Evolutionary conservation across 1,140 invertebrate species (phyloP).

Genomic region (Solenopsis fugax): DNA sequence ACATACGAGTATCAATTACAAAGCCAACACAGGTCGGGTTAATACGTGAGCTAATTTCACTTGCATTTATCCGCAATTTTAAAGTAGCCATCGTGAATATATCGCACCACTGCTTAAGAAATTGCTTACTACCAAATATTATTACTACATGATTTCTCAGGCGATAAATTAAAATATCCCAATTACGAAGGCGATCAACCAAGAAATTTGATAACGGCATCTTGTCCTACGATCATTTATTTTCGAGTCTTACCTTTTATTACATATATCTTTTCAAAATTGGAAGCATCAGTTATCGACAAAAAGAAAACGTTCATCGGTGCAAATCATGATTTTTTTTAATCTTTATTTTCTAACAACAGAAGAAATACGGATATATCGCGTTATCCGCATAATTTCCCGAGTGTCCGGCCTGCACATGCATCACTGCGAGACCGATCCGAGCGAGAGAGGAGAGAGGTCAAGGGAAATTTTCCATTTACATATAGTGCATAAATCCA

Average conservation of each 20-base stretch:
- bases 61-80: conserved; percentile 50
- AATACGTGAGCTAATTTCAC: conserved; percentile 61
- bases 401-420: conserved; percentile 59
- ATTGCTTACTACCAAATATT: conserved; percentile 35
- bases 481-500: not conserved
- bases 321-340: conserved; percentile 7
- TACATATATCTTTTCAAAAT: not conserved
- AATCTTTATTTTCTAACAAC: conserved; percentile 60
- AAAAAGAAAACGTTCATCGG: conserved; percentile 27
- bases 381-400: conserved; percentile 74
- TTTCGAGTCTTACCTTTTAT: conserved; percentile 16
- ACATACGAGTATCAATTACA: conserved; percentile 59
- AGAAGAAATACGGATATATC: conserved; percentile 68
- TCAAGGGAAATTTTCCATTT: conserved; percentile 53
- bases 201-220: conserved; percentile 57
- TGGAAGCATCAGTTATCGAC: conserved; percentile 24
- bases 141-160: conserved; percentile 24
- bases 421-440: not conserved
- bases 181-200: conserved; percentile 48
- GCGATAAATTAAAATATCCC: conserved; percentile 50
- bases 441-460: conserved; percentile 6
- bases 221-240: conserved; percentile 13
- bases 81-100: conserved; percentile 29
- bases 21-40: conserved; percentile 35
- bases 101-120: conserved; percentile 1